A percentile compares a stretch with the other conserved stretches of the same genome.
Evolutionary conservation across 2,797 vertebrate species (phyloP).

Genomic region (Lerista edwardsae): DNA sequence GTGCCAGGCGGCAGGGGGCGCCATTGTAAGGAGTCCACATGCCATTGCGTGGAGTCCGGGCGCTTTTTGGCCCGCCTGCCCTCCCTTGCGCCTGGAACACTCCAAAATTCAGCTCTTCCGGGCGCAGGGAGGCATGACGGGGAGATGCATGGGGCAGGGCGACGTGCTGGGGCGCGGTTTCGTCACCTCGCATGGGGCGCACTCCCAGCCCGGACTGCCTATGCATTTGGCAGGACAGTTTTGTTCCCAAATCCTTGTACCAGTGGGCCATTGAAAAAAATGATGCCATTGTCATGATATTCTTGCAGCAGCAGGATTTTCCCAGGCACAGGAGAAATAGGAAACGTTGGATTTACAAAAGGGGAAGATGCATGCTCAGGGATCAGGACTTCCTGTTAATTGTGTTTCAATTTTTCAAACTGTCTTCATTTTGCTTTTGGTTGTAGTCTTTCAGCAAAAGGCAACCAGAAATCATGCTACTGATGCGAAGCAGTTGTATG

Average conservation of each 20-base stretch:
- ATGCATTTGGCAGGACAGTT: neutral
- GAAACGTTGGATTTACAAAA: neutral
- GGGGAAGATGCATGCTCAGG: neutral
- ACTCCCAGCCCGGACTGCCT: no score
- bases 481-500: conserved; percentile 39
- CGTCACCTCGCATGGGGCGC: no score
- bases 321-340: neutral
- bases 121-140: no score
- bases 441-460: conserved; percentile 76
- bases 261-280: neutral
- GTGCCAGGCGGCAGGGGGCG: no score
- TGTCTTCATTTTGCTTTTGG: conserved; percentile 38
- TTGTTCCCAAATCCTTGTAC: neutral
- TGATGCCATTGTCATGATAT: neutral
- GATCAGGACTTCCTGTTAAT: neutral
- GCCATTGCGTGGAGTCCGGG: no score
- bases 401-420: neutral
- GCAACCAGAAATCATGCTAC: conserved; percentile 49
- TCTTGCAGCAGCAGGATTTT: neutral
- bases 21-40: no score
- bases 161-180: no score
- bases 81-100: no score
- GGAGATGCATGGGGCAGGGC: no score
- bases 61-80: no score
- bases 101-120: no score